Evolutionary conservation across 2,888 invertebrate genomes (phyloP), one percentile per base, ranked within the genome.

Genomic region (Dynastes maya): DNA sequence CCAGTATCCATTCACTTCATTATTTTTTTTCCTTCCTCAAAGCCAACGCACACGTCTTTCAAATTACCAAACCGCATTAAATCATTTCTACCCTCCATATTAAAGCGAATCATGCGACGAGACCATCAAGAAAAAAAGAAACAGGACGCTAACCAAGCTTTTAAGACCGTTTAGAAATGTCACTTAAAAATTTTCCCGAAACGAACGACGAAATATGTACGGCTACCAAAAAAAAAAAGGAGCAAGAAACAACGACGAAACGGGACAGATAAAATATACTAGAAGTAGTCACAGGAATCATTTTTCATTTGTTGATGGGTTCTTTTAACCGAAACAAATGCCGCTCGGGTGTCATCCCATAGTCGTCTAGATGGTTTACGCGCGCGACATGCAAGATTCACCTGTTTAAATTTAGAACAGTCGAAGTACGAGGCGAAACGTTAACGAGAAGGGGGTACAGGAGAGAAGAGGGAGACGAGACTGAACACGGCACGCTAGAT

Each of bases 301-400:
- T 84, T 84, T 83, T 79, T 84, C 83, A 84, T 83, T 80, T 82
- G 80, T 79, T 81, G 82, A 80, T 78, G 80, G 82, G 81, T 82
- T 67, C 82, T 82, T 83, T 83, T 83, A 80, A 78, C 80, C 75
- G 75, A 83, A 83, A 82, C 83, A 82, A 83, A 83, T 82, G 82
- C 83, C 68, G 68, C 83, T 82, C 82, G 71, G 80, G 81, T 83
- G 84, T 84, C 84, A 81, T 53, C 53, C 83, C 82, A 83, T 84
- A 83, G 85, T 58, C 84, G 83, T 55, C 63, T 53, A 53, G 67
- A 74, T 61, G 40, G 51, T 74, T 63, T 74, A 61, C 74, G 61
- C 58, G 58, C 74, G 32, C 74, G 76, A 67, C 65, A 49, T 53
- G 32, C 63, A 67, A 11, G 61, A 67, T 77, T 80, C 80, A 80